Evolutionary conservation across 2,888 invertebrate genomes (phyloP).

Genomic region (Plagodis pulveraria): DNA sequence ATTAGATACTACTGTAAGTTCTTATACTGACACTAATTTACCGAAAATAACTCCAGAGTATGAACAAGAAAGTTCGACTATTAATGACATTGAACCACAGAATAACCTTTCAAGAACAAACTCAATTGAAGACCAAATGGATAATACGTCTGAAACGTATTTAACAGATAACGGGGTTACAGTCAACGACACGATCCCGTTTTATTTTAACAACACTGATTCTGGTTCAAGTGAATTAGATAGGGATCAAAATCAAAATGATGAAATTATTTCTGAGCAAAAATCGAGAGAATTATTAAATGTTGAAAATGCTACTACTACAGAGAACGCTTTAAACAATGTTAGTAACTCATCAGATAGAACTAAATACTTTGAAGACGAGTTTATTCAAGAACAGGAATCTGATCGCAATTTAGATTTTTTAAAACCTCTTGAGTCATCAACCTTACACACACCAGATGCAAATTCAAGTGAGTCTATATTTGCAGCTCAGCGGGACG

Average conservation of each 20-base stretch:
- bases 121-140: too few species aligned
- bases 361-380: constrained; percentile 32
- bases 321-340: not conserved
- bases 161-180: not conserved
- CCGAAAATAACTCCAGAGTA: not conserved
- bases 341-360: not conserved
- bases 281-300: not conserved
- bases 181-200: not conserved
- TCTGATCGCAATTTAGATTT: constrained; percentile 47
- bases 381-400: constrained; percentile 48
- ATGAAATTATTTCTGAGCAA: not conserved
- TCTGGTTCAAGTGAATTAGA: not conserved
- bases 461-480: constrained; percentile 2
- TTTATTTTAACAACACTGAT: not conserved
- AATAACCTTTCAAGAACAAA: not conserved
- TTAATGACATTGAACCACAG: not conserved
- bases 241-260: not conserved
- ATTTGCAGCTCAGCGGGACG: not conserved
- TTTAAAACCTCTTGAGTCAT: not conserved
- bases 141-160: too few species aligned
- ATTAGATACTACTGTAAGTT: not conserved
- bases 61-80: not conserved
- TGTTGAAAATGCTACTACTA: not conserved
- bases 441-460: not conserved
- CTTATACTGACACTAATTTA: not conserved